A percentile compares a stretch with the other conserved stretches of the same genome.
Evolutionary conservation across 1,140 invertebrate genomes (phyloP).

Genomic region (Helicoverpa zea): DNA sequence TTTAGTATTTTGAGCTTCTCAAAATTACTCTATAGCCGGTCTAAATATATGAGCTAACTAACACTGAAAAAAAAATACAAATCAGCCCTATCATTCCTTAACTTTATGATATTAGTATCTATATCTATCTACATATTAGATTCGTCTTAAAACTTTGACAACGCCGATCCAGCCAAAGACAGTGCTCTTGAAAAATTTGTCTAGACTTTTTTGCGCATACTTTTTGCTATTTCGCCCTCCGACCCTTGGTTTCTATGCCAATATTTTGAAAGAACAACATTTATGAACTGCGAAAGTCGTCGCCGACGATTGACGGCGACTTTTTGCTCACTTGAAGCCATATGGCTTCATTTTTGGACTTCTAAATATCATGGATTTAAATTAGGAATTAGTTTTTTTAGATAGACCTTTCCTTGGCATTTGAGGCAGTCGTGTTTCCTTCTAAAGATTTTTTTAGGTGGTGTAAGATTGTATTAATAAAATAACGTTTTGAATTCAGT

Average conservation of each 20-base stretch:
- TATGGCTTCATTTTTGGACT: constrained; percentile 2
- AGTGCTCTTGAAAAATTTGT: background rate
- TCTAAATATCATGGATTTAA: constrained; percentile 32
- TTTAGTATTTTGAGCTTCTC: too few relatives aligned
- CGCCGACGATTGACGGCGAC: constrained; percentile 40
- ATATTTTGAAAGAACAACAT: constrained; percentile 61
- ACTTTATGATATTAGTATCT: background rate
- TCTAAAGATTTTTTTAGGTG: background rate
- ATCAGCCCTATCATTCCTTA: too few relatives aligned
- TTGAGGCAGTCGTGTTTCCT: background rate
- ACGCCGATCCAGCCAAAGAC: background rate
- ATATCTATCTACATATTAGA: too few relatives aligned
- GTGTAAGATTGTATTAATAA: too few relatives aligned
- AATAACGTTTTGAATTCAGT: too few relatives aligned
- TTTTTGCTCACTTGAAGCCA: constrained; percentile 27
- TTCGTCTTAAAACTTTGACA: constrained; percentile 18
- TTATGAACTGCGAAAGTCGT: constrained; percentile 57
- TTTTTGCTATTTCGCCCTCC: constrained; percentile 37
- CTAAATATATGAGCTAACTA: too few relatives aligned
- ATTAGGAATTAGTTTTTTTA: constrained; percentile 35
- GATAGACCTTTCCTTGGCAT: constrained; percentile 10
- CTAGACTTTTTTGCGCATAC: constrained; percentile 36
- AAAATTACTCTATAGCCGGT: too few relatives aligned
- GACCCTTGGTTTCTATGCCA: constrained; percentile 39
- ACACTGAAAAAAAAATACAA: too few relatives aligned